These are phyloP conservation scores for Poeciliopsis turrubarensis DNA, from an alignment of 2,113 vertebrate species.

Conservation along the genomic window DNA sequence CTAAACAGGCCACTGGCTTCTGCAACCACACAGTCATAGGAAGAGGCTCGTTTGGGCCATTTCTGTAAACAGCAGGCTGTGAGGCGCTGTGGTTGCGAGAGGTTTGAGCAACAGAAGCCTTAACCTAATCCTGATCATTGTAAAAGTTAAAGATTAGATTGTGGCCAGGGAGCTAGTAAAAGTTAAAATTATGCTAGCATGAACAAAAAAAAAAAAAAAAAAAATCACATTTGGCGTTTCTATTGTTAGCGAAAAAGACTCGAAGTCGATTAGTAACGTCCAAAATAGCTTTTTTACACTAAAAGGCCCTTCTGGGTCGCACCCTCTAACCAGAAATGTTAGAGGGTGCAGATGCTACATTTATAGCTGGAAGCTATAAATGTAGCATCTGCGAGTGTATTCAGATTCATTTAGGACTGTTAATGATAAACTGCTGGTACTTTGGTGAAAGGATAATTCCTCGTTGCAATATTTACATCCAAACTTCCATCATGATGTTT, in stretches of 20 bases:
- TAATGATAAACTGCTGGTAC: no score
- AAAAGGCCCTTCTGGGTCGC: not conserved
- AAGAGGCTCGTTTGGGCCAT: constrained; percentile 41
- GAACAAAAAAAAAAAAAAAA: not conserved
- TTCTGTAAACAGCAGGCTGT: not conserved
- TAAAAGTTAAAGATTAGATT: not conserved
- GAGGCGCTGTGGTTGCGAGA: not conserved
- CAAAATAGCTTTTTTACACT: no score
- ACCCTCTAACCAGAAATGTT: not conserved
- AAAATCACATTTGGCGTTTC: not conserved
- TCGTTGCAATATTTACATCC: no score
- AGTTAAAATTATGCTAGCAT: not conserved
- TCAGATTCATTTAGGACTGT: no score
- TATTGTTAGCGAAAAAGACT: no score
- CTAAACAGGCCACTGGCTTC: constrained; percentile 40
- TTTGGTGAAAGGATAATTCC: no score
- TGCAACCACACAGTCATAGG: constrained; percentile 22
- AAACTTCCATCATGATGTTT: no score
- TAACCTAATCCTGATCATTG: not conserved
- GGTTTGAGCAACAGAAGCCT: constrained; percentile 4
- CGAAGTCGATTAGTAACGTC: no score
- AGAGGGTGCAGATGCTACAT: no score
- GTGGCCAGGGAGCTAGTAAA: not conserved
- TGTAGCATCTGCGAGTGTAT: not conserved
- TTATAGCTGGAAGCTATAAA: not conserved